These are phyloP conservation scores for Scartelaos histophorus DNA, from an alignment of 2,113 vertebrate species.

Conservation along the genomic window DNA sequence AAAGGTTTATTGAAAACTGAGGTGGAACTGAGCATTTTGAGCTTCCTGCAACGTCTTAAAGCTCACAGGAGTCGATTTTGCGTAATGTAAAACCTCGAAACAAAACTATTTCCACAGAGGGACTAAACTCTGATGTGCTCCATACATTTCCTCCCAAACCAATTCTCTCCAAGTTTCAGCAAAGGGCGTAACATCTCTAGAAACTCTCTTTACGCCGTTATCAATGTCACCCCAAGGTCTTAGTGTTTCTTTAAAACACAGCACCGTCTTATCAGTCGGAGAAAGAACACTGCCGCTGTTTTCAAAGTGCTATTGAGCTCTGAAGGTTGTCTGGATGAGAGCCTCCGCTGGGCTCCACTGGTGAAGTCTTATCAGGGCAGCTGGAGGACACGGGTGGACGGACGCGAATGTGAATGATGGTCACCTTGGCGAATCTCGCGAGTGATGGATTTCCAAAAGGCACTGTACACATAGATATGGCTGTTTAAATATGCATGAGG, in stretches of 20 bases:
- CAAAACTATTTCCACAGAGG: no score
- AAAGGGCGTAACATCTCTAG: slow-evolving; percentile 17
- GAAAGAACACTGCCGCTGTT: slow-evolving; percentile 38
- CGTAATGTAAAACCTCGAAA: no score
- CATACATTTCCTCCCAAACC: neutral
- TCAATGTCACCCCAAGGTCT: slow-evolving; percentile 63
- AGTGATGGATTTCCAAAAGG: slow-evolving; percentile 50
- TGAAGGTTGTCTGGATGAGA: slow-evolving; percentile 66
- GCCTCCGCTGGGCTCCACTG: slow-evolving; percentile 42
- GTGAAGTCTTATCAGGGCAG: slow-evolving; percentile 62
- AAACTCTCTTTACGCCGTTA: slow-evolving; percentile 22
- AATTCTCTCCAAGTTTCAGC: slow-evolving; percentile 35
- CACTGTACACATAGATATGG: slow-evolving; percentile 36
- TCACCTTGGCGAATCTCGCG: slow-evolving; percentile 52
- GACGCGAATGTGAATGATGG: slow-evolving; percentile 61
- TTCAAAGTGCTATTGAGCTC: slow-evolving; percentile 56
- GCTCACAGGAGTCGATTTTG: no score
- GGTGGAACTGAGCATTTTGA: no score
- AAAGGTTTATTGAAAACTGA: no score
- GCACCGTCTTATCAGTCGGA: slow-evolving; percentile 32
- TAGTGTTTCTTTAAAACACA: slow-evolving; percentile 34
- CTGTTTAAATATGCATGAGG: slow-evolving; percentile 61
- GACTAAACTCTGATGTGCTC: no score
- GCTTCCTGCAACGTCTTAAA: no score
- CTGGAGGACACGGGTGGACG: slow-evolving; percentile 64